phyloP scores from a whole-genome alignment of 2,888 invertebrate species.

The Pristionchus japonicus region DNA sequence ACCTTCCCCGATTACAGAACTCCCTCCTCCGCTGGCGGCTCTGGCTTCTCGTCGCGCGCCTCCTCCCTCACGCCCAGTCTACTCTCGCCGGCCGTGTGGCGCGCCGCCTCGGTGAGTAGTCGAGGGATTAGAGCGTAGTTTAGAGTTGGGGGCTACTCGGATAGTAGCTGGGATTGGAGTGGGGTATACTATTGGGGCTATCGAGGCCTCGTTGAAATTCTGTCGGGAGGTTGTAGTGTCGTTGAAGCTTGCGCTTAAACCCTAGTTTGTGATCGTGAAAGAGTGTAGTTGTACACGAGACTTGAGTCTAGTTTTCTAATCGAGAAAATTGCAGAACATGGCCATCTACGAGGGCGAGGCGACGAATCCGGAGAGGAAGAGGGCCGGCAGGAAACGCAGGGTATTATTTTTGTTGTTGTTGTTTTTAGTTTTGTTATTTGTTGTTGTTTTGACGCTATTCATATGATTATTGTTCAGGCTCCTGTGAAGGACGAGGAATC shows the following conservation, averaged over 20 bases:
- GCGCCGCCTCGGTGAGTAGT: not conserved
- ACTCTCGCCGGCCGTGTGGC: not conserved
- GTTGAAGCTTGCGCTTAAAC: too few species aligned
- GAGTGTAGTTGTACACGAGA: not conserved
- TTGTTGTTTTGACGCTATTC: too few species aligned
- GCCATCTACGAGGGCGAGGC: not conserved
- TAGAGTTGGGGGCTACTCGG: too few species aligned
- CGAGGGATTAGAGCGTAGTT: not conserved
- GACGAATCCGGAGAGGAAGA: not conserved
- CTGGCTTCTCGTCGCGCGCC: constrained; percentile 1
- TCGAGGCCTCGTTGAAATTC: too few species aligned
- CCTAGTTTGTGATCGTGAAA: too few species aligned
- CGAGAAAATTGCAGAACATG: not conserved
- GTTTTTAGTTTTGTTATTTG: not conserved
- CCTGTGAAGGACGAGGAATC: too few species aligned
- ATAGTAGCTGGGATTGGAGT: not conserved
- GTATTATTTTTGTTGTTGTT: not conserved
- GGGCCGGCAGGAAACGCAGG: not conserved
- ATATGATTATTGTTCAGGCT: too few species aligned
- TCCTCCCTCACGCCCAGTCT: constrained; percentile 14
- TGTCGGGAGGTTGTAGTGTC: too few species aligned
- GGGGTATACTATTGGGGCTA: too few species aligned
- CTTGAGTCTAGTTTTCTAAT: not conserved
- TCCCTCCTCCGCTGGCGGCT: not conserved
- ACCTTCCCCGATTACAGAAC: not conserved